phyloP scores from a whole-genome alignment of 2,888 invertebrate species.

The Drosophila mayaguana region DNA sequence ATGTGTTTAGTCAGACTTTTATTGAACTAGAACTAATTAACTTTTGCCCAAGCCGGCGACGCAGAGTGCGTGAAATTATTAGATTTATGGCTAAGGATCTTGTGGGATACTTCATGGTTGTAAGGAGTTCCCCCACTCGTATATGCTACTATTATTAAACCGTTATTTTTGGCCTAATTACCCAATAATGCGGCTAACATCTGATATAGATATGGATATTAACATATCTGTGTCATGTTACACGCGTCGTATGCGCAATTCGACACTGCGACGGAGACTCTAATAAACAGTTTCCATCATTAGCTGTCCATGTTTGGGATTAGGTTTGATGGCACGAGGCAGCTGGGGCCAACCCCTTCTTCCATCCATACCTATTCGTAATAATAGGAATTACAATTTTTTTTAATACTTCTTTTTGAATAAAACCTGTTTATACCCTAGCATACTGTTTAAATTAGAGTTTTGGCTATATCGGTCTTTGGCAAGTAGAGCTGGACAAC shows the following conservation, averaged over 20 bases:
- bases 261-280: neutral
- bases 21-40: conserved; percentile 19
- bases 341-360: too few relatives aligned
- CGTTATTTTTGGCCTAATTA: conserved; percentile 30
- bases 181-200: neutral
- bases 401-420: too few relatives aligned
- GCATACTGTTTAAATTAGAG: too few relatives aligned
- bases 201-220: conserved; percentile 2
- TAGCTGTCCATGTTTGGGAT: too few relatives aligned
- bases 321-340: too few relatives aligned
- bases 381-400: too few relatives aligned
- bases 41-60: neutral
- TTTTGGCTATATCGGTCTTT: too few relatives aligned
- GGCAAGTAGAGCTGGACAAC: too few relatives aligned
- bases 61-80: conserved; percentile 8
- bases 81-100: conserved; percentile 2
- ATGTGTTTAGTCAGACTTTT: conserved; percentile 8
- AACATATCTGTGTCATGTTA: neutral
- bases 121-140: neutral
- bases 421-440: too few relatives aligned
- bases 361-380: too few relatives aligned
- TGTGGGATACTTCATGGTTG: conserved; percentile 3
- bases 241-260: conserved; percentile 36
- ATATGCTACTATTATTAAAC: neutral
- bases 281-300: neutral